Evolutionary conservation across 1,140 invertebrate species (phyloP).

Genomic region (Amyelois transitella): DNA sequence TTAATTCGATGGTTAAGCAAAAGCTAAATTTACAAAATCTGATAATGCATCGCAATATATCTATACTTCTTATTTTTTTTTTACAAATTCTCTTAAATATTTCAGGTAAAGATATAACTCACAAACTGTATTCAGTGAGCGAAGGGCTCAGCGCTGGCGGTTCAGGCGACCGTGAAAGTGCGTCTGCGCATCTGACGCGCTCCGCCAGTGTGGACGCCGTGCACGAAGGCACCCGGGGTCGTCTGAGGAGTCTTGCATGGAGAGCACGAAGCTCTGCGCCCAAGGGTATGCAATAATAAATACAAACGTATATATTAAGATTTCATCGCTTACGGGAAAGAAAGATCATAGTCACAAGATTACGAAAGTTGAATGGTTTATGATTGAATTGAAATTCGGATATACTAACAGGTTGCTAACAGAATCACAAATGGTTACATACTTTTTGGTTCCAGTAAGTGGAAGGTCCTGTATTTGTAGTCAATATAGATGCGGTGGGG

Average conservation of each 20-base stretch:
- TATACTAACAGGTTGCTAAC: no score
- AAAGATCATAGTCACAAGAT: no score
- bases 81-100: constrained; percentile 8
- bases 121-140: constrained; percentile 88
- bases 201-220: constrained; percentile 87
- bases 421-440: no score
- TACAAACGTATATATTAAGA: neutral
- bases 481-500: no score
- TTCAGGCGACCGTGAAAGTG: constrained; percentile 53
- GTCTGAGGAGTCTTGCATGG: constrained; percentile 81
- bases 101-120: constrained; percentile 87
- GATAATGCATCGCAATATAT: neutral
- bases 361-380: no score
- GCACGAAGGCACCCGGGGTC: constrained; percentile 82
- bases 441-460: no score
- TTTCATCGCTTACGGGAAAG: no score
- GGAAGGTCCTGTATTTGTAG: no score
- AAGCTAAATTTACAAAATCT: no score
- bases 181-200: constrained; percentile 74
- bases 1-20: no score
- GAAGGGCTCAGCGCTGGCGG: constrained; percentile 77
- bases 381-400: no score
- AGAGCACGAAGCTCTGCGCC: constrained; percentile 52
- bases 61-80: neutral
- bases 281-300: constrained; percentile 44